Conservation (phyloP, 2,888 invertebrate species). For the Leptinotarsa peninsularis region DNA sequence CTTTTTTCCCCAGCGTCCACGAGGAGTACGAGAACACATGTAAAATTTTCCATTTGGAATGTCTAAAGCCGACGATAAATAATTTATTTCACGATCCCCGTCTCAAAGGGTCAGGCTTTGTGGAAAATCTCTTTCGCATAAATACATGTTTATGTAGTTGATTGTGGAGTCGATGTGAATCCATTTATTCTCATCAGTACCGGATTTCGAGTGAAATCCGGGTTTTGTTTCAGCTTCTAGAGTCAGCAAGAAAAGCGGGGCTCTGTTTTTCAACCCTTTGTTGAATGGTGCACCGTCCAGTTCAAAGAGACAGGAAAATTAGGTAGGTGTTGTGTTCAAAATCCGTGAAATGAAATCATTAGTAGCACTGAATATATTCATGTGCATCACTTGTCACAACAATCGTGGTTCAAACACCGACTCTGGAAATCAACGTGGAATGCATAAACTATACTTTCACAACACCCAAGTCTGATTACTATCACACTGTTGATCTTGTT, state of each 20-base stretch:
- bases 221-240: slow-evolving; percentile 28
- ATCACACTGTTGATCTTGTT: too few species aligned
- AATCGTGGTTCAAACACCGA: too few species aligned
- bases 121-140: slow-evolving; percentile 35
- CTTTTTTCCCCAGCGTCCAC: slow-evolving; percentile 2
- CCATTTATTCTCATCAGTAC: slow-evolving; percentile 34
- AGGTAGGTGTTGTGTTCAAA: background rate
- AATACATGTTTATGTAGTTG: slow-evolving; percentile 38
- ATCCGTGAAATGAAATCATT: too few species aligned
- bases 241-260: background rate
- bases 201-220: slow-evolving; percentile 30
- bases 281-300: too few species aligned
- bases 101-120: slow-evolving; percentile 31
- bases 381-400: too few species aligned
- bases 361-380: too few species aligned
- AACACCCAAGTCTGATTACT: too few species aligned
- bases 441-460: too few species aligned
- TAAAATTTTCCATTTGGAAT: slow-evolving; percentile 27
- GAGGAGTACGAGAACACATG: slow-evolving; percentile 31
- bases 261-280: background rate
- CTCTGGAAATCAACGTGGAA: too few species aligned
- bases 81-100: slow-evolving; percentile 33
- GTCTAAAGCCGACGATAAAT: slow-evolving; percentile 33
- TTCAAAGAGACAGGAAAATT: too few species aligned
- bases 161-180: slow-evolving; percentile 25